Evolutionary conservation across 2,113 vertebrate genomes (phyloP).

Genomic region (Orthonyx spaldingii): DNA sequence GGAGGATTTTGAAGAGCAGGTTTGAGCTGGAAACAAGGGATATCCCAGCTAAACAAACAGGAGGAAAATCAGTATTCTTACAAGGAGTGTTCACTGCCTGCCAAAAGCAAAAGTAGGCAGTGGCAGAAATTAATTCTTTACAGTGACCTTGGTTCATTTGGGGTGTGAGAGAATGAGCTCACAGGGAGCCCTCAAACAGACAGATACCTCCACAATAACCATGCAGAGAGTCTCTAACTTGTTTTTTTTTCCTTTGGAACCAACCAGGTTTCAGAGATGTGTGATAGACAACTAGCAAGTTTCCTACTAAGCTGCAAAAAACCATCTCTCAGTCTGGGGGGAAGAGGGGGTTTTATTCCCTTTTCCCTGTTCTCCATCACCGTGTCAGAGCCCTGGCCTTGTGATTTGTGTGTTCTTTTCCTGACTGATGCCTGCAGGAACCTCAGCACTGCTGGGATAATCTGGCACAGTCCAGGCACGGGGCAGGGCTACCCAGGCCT

Average conservation of each 20-base stretch:
- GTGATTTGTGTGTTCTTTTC: background rate
- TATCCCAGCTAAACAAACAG: background rate
- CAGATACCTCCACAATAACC: background rate
- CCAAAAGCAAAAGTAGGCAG: background rate
- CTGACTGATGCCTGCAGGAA: rapidly evolving
- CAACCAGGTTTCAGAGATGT: background rate
- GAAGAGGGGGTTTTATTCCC: background rate
- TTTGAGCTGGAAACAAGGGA: background rate
- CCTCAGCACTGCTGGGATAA: background rate
- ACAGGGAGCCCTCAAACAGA: background rate
- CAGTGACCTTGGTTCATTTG: background rate
- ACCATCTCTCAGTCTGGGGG: rapidly evolving
- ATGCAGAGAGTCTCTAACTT: background rate
- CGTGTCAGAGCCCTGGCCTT: rapidly evolving
- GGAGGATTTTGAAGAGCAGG: background rate
- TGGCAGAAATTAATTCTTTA: background rate
- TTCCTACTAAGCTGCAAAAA: background rate
- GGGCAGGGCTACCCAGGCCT: background rate
- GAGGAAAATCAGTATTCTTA: background rate
- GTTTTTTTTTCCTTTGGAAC: background rate
- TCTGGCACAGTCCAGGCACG: rapidly evolving
- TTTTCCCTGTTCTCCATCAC: background rate
- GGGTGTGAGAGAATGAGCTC: background rate
- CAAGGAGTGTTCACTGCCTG: background rate
- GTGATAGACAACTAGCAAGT: rapidly evolving